Percentiles rank a stretch among this genome's conserved stretches.
Conservation (phyloP, 2,888 invertebrate species). For the Nomada fabriciana region DNA sequence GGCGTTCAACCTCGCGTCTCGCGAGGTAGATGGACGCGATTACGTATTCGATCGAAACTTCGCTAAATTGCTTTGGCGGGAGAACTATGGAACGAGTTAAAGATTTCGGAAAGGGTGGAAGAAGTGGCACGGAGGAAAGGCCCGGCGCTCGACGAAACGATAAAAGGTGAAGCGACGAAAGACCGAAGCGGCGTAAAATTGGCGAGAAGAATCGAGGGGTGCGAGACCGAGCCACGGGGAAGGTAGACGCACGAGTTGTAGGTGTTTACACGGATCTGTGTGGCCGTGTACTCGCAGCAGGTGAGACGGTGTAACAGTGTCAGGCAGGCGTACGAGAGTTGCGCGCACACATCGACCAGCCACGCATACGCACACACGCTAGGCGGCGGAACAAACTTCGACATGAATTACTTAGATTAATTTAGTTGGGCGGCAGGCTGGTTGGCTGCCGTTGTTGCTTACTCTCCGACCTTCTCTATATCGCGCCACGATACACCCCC, state of each 20-base stretch:
- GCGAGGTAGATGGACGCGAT: background rate
- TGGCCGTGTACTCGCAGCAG: constrained; percentile 28
- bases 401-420: constrained; percentile 83
- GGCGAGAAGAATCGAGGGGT: constrained; percentile 12
- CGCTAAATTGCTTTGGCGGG: background rate
- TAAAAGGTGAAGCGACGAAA: background rate
- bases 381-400: constrained; percentile 79
- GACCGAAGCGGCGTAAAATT: background rate
- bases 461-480: constrained; percentile 74
- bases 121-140: background rate
- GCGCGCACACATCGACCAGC: constrained; percentile 30
- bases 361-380: constrained; percentile 48
- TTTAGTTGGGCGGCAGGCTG: constrained; percentile 79
- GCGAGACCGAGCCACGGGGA: constrained; percentile 18
- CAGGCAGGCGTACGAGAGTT: constrained; percentile 24
- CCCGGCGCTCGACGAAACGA: background rate
- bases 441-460: constrained; percentile 73
- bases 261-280: constrained; percentile 24
- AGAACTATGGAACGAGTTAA: background rate
- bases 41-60: background rate
- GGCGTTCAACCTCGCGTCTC: too few relatives aligned
- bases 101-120: background rate
- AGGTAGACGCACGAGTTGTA: constrained; percentile 28
- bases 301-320: constrained; percentile 47
- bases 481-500: constrained; percentile 68